Evolutionary conservation across 2,113 vertebrate genomes (phyloP), one percentile per base, ranked within the genome.

Genomic region (Hemiprocne comata): DNA sequence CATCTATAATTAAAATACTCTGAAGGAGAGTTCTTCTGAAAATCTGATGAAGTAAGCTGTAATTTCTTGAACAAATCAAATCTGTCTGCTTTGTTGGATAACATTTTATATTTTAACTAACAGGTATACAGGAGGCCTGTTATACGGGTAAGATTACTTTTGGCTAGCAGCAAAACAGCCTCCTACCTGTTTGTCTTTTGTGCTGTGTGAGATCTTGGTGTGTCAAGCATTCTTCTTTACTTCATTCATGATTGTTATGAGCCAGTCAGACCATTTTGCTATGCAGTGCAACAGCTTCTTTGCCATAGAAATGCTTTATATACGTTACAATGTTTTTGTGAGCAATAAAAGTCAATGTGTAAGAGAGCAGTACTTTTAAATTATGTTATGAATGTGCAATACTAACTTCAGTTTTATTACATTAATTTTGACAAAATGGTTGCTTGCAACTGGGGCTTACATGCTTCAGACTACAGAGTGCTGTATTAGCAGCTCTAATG

Each of bases 61-160:
- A 29, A 6, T 84, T 48, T 89, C 67, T 97, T 93, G 94, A 83
- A 83, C 54, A 82, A 87, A 89, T 91, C 53, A 44, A 18, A 84
- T 74, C 71, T 77, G 28, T 50, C 20, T 95, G 28, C 92, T 94
- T 95, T 93, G 55, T 77, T 94, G 95, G 91, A 97, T 97, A 97
- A 97, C 97, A 58, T 97, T 96, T 94, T 98, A 90, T 98, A 96
- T 98, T 99, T 98, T 98, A 98, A 98, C 98, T 98, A 75, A 98
- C 98, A 99, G 98, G 98, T 98, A 81, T 98, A 97, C 98, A 98
- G 98, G 98, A 98, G 98, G 97, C 98, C 98, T 91, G 98, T 98
- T 94, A 85, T 97, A 79, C 98, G 98, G 99, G 98, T 99, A 98
- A 99, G 98, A 94, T 96, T 95, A 46, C 95, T 61, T 96, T 93